A percentile compares a stretch with the other conserved stretches of the same genome.
These are phyloP conservation scores for Imbricaverruca yamaguchii DNA, from an alignment of 2,888 invertebrate genomes.

Conservation along the genomic window DNA sequence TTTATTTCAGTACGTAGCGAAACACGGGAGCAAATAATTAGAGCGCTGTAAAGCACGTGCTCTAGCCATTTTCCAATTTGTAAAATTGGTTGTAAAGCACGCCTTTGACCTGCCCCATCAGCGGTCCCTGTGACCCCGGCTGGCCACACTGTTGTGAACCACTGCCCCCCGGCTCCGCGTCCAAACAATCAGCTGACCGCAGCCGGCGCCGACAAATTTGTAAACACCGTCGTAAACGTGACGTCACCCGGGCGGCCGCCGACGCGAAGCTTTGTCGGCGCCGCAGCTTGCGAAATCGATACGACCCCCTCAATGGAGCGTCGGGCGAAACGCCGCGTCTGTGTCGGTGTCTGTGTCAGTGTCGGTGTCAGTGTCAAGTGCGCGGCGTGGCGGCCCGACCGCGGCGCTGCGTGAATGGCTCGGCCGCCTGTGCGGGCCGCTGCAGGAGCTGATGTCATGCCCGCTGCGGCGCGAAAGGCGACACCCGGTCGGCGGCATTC, in stretches of 20 bases:
- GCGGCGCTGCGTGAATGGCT: background rate
- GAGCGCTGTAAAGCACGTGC: no score
- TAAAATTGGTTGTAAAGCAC: no score
- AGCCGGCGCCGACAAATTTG: background rate
- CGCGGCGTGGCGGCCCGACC: background rate
- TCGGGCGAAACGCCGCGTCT: no score
- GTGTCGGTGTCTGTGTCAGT: no score
- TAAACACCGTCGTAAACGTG: constrained; percentile 1
- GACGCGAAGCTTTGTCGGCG: background rate
- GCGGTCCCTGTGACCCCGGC: background rate
- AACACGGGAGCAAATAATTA: no score
- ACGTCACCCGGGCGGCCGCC: background rate
- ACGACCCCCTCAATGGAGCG: background rate
- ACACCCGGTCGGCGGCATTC: background rate
- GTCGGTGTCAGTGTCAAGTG: no score
- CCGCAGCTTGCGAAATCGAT: background rate
- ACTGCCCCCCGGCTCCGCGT: background rate
- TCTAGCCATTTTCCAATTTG: no score
- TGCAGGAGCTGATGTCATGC: background rate
- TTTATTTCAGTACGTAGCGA: no score
- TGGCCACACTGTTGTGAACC: background rate
- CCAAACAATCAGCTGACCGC: background rate
- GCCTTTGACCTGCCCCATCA: background rate
- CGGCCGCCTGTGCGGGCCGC: background rate
- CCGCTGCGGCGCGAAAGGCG: background rate